Evolutionary conservation across 2,888 invertebrate genomes (phyloP), one percentile per base, ranked within the genome.

Genomic region (Argyra leucocephala): DNA sequence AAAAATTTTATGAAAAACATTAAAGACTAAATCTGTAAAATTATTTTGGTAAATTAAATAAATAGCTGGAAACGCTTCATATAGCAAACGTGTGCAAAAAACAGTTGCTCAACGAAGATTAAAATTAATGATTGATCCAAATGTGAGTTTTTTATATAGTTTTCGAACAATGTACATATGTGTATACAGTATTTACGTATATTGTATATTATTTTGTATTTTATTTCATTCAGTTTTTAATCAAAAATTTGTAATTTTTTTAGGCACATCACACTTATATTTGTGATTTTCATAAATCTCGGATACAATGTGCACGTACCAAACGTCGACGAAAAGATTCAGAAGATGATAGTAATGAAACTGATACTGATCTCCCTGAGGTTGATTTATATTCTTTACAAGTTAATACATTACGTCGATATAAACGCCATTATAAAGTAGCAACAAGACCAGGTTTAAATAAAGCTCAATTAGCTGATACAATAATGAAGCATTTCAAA

Each of bases 31-130:
- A 26, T 5, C 24, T n/a, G 6, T 61, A 61, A 24, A 26, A 4
- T 26, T 58, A 4, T 22, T 22, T 12, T 22, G 15, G 57, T 57
- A 10, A 21, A 9, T 57, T 57, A 10, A n/a, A 9, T 57, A 5
- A 57, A 21, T 22, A 26, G 24, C 79, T 63, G 78, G 78, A 22
- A 76, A 79, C 83, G 97, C 97, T 71, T 92, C 94, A 61, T 97
- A 96, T 82, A 96, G 93, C 81, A 96, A 97, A 80, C 86, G 96
- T 72, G 94, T 97, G 74, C 96, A 96, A 81, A 96, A 96, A 80
- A 96, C 92, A 66, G 96, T 96, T 48, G 89, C 91, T 64, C 94
- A 95, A 76, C 86, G 93, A 74, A 87, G 92, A 74, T 86, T 97
- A 59, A 93, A 93, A 77, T 86, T 97, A 59, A 89, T 88, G 77